These are phyloP conservation scores for Protobothrops flavoviridis DNA, from an alignment of 2,113 vertebrate species.

Conservation along the genomic window DNA sequence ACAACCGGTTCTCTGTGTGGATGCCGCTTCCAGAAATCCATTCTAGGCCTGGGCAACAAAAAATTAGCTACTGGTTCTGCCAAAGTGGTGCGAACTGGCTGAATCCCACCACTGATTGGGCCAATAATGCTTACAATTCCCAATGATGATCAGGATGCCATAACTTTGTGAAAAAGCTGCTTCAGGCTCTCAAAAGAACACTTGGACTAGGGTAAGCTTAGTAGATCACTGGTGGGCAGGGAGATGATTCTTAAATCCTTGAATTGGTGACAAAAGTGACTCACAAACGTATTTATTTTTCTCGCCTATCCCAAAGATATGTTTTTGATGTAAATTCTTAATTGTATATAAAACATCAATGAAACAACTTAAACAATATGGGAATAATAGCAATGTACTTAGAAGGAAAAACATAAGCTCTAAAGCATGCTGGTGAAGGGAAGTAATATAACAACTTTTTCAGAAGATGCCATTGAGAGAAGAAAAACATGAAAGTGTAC, in stretches of 20 bases:
- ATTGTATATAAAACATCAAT: not conserved
- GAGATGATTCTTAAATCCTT: conserved; percentile 8
- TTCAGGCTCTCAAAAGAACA: not conserved
- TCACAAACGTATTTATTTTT: not conserved
- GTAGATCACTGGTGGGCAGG: not conserved
- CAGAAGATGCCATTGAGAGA: conserved; percentile 17
- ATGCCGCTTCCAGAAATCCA: no score
- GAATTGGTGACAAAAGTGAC: not conserved
- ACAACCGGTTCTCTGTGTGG: no score
- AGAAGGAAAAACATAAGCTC: not conserved
- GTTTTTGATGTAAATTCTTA: not conserved
- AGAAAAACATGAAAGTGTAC: not conserved
- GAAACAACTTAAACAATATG: not conserved
- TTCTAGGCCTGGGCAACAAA: no score
- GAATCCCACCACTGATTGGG: no score
- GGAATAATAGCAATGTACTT: not conserved
- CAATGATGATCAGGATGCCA: not conserved
- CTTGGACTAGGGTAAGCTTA: no score
- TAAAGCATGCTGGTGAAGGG: accelerated
- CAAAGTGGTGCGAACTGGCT: no score
- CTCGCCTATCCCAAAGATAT: not conserved
- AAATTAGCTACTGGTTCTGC: no score
- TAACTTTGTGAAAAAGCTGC: not conserved
- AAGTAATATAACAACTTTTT: conserved; percentile 18
- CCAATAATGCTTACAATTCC: not conserved